Conservation (phyloP, 2,797 vertebrate genomes). For the Ciconia nigra region DNA sequence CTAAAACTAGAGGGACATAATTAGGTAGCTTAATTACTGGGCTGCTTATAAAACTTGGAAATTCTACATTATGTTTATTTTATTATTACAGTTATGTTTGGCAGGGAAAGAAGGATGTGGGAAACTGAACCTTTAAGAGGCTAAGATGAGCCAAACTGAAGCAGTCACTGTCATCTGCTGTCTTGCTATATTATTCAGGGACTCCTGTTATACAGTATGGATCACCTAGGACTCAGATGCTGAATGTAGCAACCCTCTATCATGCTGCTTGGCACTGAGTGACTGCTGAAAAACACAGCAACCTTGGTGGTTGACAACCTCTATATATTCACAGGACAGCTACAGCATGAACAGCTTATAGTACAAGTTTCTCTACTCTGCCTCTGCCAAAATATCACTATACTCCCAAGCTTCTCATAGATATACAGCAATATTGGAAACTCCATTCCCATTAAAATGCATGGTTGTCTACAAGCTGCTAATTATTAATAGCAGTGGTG, state of each 20-base stretch:
- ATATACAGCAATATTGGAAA: not conserved
- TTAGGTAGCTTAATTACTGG: not conserved
- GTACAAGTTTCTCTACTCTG: not conserved
- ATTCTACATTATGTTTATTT: not conserved
- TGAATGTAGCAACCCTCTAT: conserved; percentile 20
- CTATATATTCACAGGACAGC: conserved; percentile 33
- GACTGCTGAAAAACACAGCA: conserved; percentile 54
- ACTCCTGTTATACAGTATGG: conserved; percentile 9
- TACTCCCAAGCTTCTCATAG: not conserved
- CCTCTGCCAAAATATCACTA: not conserved
- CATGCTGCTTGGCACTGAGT: conserved; percentile 35
- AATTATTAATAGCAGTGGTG: not conserved
- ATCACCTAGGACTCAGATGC: not conserved
- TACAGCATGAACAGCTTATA: conserved; percentile 7
- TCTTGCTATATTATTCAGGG: conserved; percentile 34
- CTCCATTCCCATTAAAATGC: not conserved
- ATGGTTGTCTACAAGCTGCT: not conserved
- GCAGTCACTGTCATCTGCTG: conserved; percentile 34
- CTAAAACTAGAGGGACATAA: not conserved
- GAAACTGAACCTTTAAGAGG: not conserved
- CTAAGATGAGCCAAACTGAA: not conserved
- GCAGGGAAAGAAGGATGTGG: not conserved
- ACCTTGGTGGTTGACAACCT: conserved; percentile 42
- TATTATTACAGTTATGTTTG: not conserved
- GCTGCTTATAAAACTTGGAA: not conserved